Conservation (phyloP, 1,140 invertebrate genomes). For the Heliothis virescens region DNA sequence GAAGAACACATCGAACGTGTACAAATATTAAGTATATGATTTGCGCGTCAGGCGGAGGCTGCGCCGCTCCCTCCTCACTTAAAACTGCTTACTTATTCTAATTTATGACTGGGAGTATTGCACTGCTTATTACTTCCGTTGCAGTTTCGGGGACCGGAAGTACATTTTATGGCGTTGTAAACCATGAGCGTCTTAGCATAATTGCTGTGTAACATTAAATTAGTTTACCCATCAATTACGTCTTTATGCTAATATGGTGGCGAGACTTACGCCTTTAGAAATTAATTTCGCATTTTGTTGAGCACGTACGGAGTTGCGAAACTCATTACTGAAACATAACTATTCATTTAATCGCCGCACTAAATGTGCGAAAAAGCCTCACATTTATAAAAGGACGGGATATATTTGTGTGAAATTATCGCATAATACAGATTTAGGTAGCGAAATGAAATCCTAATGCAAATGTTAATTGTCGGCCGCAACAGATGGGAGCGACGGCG, state of each 20-base stretch:
- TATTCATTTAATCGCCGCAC: constrained; percentile 17
- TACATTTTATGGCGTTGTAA: constrained; percentile 82
- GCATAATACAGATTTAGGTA: constrained; percentile 48
- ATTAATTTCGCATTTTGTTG: constrained; percentile 44
- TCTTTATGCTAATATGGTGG: constrained; percentile 65
- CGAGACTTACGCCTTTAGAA: constrained; percentile 50
- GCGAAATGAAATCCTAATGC: constrained; percentile 72
- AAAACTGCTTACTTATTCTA: constrained; percentile 83
- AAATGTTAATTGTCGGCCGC: constrained; percentile 80
- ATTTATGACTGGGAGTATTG: constrained; percentile 80
- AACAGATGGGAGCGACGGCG: constrained; percentile 80
- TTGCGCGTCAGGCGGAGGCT: constrained; percentile 49
- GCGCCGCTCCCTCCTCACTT: constrained; percentile 65
- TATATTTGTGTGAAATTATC: constrained; percentile 37
- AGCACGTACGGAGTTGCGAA: constrained; percentile 23
- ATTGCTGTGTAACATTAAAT: constrained; percentile 81
- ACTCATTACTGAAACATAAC: constrained; percentile 28
- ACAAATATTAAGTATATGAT: constrained; percentile 46
- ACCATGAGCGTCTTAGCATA: constrained; percentile 80
- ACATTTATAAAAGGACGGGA: constrained; percentile 49
- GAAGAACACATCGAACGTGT: constrained; percentile 26
- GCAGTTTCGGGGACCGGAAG: constrained; percentile 79
- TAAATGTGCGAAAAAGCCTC: constrained; percentile 17
- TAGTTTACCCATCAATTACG: constrained; percentile 79
- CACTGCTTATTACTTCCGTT: constrained; percentile 82